These are phyloP conservation scores for Indri indri DNA, from an alignment of 2,113 vertebrate genomes.

Conservation along the genomic window DNA sequence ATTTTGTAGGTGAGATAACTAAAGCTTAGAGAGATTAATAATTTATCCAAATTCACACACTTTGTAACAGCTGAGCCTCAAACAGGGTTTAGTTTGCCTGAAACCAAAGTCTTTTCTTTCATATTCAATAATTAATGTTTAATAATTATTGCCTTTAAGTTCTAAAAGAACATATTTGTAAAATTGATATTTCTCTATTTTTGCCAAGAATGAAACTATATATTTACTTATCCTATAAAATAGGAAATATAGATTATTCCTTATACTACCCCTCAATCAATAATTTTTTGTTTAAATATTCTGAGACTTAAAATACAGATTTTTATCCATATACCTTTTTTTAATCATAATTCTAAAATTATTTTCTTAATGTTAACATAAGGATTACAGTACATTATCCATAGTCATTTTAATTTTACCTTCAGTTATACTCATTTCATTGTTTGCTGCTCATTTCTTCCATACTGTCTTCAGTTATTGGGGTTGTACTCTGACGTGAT, in stretches of 20 bases:
- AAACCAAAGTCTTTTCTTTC: neutral
- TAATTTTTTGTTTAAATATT: neutral
- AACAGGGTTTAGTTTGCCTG: neutral
- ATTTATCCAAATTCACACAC: neutral
- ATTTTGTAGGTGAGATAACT: neutral
- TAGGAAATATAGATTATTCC: neutral
- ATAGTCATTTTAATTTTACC: neutral
- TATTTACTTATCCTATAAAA: neutral
- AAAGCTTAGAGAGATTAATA: neutral
- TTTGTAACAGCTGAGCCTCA: neutral
- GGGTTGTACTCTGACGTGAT: neutral
- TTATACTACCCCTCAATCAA: neutral
- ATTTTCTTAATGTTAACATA: neutral
- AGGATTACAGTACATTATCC: neutral
- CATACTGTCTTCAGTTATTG: neutral
- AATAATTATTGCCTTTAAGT: conserved; percentile 27
- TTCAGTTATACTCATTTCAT: neutral
- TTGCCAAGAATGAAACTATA: neutral
- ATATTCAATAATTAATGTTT: neutral
- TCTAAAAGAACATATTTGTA: neutral
- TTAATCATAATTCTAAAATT: neutral
- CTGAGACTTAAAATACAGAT: neutral
- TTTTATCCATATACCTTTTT: neutral
- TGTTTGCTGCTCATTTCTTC: neutral
- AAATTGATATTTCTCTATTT: neutral